Evolutionary conservation across 2,888 invertebrate genomes (phyloP).

Genomic region (Prenolepis imparis): DNA sequence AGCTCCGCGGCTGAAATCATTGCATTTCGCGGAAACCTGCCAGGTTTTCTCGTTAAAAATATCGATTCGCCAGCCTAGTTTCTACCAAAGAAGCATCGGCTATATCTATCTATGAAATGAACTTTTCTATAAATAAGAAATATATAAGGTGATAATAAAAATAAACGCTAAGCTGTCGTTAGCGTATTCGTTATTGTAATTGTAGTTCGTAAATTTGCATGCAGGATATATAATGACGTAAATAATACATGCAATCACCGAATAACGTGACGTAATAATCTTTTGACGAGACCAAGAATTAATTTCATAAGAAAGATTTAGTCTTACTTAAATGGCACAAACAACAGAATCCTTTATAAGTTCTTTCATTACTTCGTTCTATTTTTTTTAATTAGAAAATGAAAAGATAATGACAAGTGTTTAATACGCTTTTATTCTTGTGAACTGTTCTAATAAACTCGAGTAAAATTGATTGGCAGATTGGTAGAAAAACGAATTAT

Average conservation of each 20-base stretch:
- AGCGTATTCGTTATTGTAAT: slow-evolving; percentile 5
- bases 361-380: neutral
- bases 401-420: slow-evolving; percentile 3
- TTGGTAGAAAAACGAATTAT: neutral
- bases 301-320: neutral
- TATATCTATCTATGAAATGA: slow-evolving; percentile 20
- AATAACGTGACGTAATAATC: slow-evolving; percentile 8
- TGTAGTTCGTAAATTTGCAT: slow-evolving; percentile 24
- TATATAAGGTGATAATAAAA: slow-evolving; percentile 30
- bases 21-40: slow-evolving; percentile 40
- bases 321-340: neutral
- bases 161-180: slow-evolving; percentile 33
- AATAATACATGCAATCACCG: neutral
- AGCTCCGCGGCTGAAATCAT: slow-evolving; percentile 37
- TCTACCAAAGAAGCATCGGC: slow-evolving; percentile 45
- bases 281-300: neutral
- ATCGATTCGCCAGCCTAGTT: slow-evolving; percentile 55
- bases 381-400: neutral
- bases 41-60: slow-evolving; percentile 61
- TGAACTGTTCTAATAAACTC: neutral
- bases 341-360: neutral
- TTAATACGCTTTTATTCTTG: neutral
- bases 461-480: neutral
- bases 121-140: neutral
- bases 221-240: slow-evolving; percentile 14